Base-by-base conservation (phyloP, 2,113 vertebrate genomes). In the Halichoerus grypus region DNA sequence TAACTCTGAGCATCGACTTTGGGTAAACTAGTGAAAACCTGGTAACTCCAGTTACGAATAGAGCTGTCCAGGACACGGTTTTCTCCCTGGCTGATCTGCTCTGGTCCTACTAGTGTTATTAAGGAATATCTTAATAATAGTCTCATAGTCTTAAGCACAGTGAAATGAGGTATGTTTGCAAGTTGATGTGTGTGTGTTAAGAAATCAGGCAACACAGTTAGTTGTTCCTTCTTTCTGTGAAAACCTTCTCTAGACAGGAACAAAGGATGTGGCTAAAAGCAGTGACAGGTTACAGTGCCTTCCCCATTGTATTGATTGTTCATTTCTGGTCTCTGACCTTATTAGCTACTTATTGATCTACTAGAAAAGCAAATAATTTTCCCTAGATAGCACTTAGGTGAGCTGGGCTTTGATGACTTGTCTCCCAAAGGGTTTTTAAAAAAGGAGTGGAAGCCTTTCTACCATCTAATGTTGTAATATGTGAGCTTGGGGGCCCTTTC, bases 251-350 rank as follows among this genome's bases (percentile, higher is more conserved):
- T 95, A 39, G 57, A 94, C 39, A 83, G 84, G 89, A 97, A 79
- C 65, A 91, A 91, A 91, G 85, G 26, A 46, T 94, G 19, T 97
- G 95, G 77, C 84, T 61, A 65, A 92, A 97, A 92, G 84, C 94
- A 97, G 82, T 93, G 96, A 96, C 97, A 67, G n/a, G 74, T 93
- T 90, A 82, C 33, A 77, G 0, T 71, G 80, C 21, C 94, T 97
- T 69, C 69, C 97, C 90, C 84, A 91, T 22, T 95, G 14, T 92
- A 94, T 98, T 98, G 98, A 91, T 97, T 96, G 90, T 51, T 97
- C 86, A 95, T 96, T 96, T 98, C 94, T 98, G 91, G 97, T 36
- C 0, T 98, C 98, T 98, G 96, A 97, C 94, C 81, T 94, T 96
- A 72, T 96, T 97, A 95, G 82, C 77, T 91, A 91, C 61, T 82